Base-by-base conservation (phyloP, 1,140 invertebrate genomes). In the Cherax destructor region DNA sequence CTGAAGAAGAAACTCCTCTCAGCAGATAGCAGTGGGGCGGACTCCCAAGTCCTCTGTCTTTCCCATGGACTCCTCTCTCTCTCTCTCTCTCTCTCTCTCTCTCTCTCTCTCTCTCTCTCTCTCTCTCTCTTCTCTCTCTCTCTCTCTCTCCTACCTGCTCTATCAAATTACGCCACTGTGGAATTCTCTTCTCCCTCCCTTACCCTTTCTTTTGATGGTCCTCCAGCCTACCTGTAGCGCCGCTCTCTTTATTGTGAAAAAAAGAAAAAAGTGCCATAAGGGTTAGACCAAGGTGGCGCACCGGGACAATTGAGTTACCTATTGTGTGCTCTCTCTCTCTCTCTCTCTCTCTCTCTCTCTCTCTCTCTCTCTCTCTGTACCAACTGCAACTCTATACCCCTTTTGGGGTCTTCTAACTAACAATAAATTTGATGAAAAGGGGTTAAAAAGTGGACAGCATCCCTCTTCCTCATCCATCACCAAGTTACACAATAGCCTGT, bases 111-210 rank as follows among this genome's bases (percentile, higher is more conserved):
- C 65, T 65, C 47, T 30, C 16, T 74, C 47, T 30, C 4, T 10
- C 61, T 50, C 83, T 50, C 21, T 50, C 47, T 21, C 72, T n/a
- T 52, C 72, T 86, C 72, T n/a, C 21, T 74, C 65, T n/a, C 56
- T 24, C 81, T 4, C 13, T 61, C 30, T n/a, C 24, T n/a, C 69
- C 85, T 87, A 87, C 85, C 85, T 87, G 85, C 85, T 87, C 79
- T 87, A 87, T 87, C 85, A 87, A 87, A 87, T 87, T 87, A 87
- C 85, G 85, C 76, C 74, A 87, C 74, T 87, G 85, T 87, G 7
- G 41, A 41, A 49, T 61, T 87, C 77, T 72, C 85, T n/a, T 61
- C 30, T 59, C 85, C 52, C 61, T 65, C 61, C 16, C 77, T 11
- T 24, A 49, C 47, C 72, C 21, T 47, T 50, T 65, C 24, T 76